phyloP scores from a whole-genome alignment of 2,797 vertebrate species.

The Sebastes hubbsi region DNA sequence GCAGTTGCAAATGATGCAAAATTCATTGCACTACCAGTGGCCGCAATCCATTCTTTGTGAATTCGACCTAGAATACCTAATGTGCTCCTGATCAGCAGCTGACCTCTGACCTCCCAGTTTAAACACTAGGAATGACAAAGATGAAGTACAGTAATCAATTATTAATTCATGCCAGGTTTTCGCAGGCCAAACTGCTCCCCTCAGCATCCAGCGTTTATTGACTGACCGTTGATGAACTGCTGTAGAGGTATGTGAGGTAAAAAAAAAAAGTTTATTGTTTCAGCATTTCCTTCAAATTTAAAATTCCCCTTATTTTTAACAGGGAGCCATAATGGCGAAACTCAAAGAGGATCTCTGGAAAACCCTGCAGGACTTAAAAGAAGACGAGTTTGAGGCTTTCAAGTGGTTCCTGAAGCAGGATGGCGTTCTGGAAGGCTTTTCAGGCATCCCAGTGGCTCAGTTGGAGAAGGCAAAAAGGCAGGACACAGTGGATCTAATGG shows the following conservation, averaged over 20 bases:
- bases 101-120: not conserved
- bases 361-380: not conserved
- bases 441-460: not conserved
- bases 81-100: not conserved
- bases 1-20: too few relatives aligned
- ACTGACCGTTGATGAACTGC: not conserved
- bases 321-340: not conserved
- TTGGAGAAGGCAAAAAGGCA: not conserved
- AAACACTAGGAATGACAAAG: not conserved
- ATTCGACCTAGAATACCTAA: not conserved
- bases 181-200: rapidly evolving
- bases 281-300: rapidly evolving
- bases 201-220: not conserved
- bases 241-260: not conserved
- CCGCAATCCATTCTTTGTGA: too few relatives aligned
- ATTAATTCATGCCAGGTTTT: not conserved
- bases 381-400: not conserved
- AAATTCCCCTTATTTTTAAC: not conserved
- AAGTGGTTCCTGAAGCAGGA: conserved; percentile 16
- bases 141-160: not conserved
- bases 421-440: not conserved
- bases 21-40: too few relatives aligned
- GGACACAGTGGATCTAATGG: conserved; percentile 12
- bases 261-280: not conserved
- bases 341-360: not conserved